A percentile compares a stretch with the other conserved stretches of the same genome.
phyloP scores from a whole-genome alignment of 1,140 invertebrate genomes.

The Caenorhabditis inopinata region DNA sequence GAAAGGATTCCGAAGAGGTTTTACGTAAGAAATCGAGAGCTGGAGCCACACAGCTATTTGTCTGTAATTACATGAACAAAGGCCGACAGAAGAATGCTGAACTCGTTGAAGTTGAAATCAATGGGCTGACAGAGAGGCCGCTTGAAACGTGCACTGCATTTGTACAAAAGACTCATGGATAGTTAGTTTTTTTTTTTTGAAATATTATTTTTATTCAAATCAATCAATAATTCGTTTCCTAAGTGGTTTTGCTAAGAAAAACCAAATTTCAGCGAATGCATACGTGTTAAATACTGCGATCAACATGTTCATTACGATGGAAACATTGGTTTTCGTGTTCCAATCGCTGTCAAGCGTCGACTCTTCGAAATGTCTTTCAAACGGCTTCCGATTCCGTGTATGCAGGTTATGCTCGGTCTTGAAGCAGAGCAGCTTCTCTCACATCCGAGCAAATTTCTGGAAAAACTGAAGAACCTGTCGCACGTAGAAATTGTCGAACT shows the following conservation, averaged over 20 bases:
- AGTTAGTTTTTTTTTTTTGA: not conserved
- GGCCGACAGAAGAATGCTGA: not conserved
- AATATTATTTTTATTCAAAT: too few species aligned
- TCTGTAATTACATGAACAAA: slow-evolving; percentile 12
- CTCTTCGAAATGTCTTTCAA: slow-evolving; percentile 24
- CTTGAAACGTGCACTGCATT: not conserved
- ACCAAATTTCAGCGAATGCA: slow-evolving; percentile 2
- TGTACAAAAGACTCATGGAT: not conserved
- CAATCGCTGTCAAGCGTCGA: not conserved
- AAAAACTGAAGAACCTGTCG: not conserved
- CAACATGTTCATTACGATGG: slow-evolving; percentile 12
- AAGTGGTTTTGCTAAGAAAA: too few species aligned
- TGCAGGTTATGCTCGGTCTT: not conserved
- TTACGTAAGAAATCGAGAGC: not conserved
- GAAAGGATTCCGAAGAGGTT: not conserved
- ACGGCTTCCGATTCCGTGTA: not conserved
- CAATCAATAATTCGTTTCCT: too few species aligned
- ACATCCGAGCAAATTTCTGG: not conserved
- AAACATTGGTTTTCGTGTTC: not conserved
- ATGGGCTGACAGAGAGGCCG: not conserved
- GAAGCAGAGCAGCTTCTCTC: not conserved
- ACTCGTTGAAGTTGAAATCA: not conserved
- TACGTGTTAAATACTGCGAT: slow-evolving; percentile 4
- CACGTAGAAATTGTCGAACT: slow-evolving; percentile 1
- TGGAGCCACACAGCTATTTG: not conserved